Base-by-base conservation (phyloP, 2,113 vertebrate genomes). In the Lasiurus borealis region DNA sequence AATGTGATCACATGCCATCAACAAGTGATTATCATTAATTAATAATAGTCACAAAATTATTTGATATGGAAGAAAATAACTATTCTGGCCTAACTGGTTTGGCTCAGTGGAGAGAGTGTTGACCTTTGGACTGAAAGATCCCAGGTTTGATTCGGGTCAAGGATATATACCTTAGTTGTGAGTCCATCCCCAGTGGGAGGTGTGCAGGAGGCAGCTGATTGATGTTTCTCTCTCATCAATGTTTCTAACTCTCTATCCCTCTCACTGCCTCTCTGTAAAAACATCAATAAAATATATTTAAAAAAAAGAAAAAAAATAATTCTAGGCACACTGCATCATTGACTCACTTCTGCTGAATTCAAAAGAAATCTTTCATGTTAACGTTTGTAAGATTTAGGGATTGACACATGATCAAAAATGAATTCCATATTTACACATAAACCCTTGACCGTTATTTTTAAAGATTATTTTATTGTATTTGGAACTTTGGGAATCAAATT, bases 391-490 rank as follows among this genome's bases (percentile, higher is more conserved):
- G 68, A 50, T 73, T 71, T 81, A 80, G 69, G 12, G 14, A 71
- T 25, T 48, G 23, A 27, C 76, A 52, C 9, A 44, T 57, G 75
- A 78, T 83, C 50, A 75, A 54, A 90, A 95, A 78, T 87, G 46
- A 87, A 59, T 21, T 54, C 21, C 82, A 78, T 90, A 62, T 69
- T 90, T 82, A 92, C 34, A 83, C 23, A 78, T 59, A 87, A 93
- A 72, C 16, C 52, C 48, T 50, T 76, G 10, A 90, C 40, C 81
- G 12, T 40, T 92, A 71, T 89, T 93, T 84, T 77, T 21, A 31
- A 95, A 95, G 44, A 71, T 82, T 36, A 23, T 81, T 87, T 82
- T 89, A 66, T 89, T 94, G 72, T 78, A 93, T 72, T 93, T 94
- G 57, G 64, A 90, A 84, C n/a, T 69, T 87, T 36, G 46, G 29